Percentiles rank a stretch among this genome's conserved stretches.
phyloP scores from a whole-genome alignment of 2,113 vertebrate genomes.

The Puntigrus tetrazona region DNA sequence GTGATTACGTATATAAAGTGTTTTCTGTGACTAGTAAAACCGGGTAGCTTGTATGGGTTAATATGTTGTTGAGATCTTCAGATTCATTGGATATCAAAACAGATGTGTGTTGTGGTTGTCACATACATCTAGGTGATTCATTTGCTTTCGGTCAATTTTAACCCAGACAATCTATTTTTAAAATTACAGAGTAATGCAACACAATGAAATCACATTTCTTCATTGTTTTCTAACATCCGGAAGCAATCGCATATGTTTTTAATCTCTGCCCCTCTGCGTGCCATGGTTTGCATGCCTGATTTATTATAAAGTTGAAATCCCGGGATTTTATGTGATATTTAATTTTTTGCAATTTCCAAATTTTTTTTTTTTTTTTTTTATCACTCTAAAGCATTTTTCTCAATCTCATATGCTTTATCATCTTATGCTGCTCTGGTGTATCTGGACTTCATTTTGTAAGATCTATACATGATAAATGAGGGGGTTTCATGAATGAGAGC shows the following conservation, averaged over 20 bases:
- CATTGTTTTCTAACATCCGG: neutral
- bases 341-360: neutral
- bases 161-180: neutral
- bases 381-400: neutral
- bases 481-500: constrained; percentile 33
- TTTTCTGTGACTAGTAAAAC: neutral
- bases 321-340: neutral
- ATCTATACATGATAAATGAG: neutral
- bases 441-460: neutral
- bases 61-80: neutral
- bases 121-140: neutral
- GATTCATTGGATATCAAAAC: neutral
- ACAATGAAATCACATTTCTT: neutral
- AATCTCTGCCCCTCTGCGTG: neutral
- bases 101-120: neutral
- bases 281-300: neutral
- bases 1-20: neutral
- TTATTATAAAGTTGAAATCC: neutral
- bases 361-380: neutral
- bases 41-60: neutral
- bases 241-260: neutral
- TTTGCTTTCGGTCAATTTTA: neutral
- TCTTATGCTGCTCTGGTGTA: neutral
- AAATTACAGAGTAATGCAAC: neutral
- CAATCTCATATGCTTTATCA: neutral